Evolutionary conservation across 2,113 vertebrate genomes (phyloP).

Genomic region (Willisornis vidua): DNA sequence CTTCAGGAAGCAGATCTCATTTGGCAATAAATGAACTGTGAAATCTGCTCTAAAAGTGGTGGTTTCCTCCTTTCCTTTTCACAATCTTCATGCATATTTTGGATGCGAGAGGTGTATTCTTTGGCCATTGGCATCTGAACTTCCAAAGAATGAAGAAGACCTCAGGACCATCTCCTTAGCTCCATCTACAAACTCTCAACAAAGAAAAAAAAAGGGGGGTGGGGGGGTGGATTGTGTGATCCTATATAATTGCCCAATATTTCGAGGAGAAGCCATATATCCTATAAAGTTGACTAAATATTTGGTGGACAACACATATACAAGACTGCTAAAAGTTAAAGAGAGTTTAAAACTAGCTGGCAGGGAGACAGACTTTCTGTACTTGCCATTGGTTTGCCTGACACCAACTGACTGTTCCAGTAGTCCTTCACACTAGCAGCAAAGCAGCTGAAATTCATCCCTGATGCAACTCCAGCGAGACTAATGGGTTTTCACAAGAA

Average conservation of each 20-base stretch:
- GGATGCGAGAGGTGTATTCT: background rate
- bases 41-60: background rate
- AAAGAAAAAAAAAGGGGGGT: accelerated
- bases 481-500: conserved; percentile 7
- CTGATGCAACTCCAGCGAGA: conserved; percentile 2
- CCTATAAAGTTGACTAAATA: background rate
- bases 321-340: background rate
- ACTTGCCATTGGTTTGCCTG: conserved; percentile 23
- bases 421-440: conserved; percentile 35
- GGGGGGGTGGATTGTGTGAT: background rate
- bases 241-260: accelerated
- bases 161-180: background rate
- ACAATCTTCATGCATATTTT: conserved; percentile 1
- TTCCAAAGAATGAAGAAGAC: background rate
- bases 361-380: background rate
- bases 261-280: background rate
- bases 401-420: conserved; percentile 53
- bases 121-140: background rate
- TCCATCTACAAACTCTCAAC: background rate
- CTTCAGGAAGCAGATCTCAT: background rate
- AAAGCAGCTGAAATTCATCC: conserved; percentile 21
- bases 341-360: background rate
- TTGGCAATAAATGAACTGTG: background rate
- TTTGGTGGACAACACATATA: background rate
- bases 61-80: background rate